phyloP scores from a whole-genome alignment of 1,140 invertebrate genomes.

The Teleogryllus occipitalis region DNA sequence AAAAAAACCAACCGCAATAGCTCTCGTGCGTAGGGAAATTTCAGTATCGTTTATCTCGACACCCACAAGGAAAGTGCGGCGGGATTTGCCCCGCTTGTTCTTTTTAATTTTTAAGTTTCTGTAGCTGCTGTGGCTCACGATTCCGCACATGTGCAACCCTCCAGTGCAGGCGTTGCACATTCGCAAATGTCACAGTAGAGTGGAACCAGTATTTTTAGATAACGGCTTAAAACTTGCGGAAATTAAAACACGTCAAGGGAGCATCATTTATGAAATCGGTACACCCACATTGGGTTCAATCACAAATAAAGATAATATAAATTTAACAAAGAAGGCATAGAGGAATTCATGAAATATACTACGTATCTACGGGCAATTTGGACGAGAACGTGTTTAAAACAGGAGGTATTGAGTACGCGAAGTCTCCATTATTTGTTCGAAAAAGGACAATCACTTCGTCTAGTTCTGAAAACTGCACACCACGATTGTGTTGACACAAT shows the following conservation, averaged over 20 bases:
- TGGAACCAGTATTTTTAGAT: neutral
- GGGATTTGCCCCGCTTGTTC: neutral
- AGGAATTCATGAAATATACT: neutral
- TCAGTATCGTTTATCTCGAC: neutral
- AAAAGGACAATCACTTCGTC: neutral
- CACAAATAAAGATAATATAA: neutral
- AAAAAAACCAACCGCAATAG: slow-evolving; percentile 2
- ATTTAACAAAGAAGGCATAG: neutral
- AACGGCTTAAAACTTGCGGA: no score
- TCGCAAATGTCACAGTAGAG: neutral
- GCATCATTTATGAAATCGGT: no score
- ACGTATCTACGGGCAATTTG: neutral
- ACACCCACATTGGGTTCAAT: neutral
- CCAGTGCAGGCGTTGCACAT: neutral
- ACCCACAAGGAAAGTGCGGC: neutral
- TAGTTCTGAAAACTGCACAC: neutral
- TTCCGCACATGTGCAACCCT: neutral
- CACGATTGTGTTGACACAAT: neutral
- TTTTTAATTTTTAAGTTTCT: neutral
- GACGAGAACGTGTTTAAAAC: neutral
- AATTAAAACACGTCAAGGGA: no score
- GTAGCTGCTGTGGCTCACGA: slow-evolving; percentile 6
- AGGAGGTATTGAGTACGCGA: neutral
- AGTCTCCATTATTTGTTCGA: neutral
- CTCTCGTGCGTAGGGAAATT: slow-evolving; percentile 7